Evolutionary conservation across 2,797 vertebrate species (phyloP).

Genomic region (Mastacembelus armatus): DNA sequence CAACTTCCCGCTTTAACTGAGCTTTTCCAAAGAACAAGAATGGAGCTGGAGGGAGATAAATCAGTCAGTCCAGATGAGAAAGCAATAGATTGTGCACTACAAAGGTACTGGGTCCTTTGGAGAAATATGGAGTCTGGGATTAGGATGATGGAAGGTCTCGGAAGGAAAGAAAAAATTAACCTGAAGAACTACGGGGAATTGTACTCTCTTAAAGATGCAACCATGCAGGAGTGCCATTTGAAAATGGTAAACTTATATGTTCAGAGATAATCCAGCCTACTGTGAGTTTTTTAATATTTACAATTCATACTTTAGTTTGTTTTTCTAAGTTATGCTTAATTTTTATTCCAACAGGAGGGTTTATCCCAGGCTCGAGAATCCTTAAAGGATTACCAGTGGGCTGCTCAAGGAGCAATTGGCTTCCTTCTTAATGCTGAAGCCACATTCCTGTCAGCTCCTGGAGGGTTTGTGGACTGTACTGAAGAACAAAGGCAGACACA

Average conservation of each 20-base stretch:
- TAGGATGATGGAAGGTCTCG: slow-evolving; percentile 76
- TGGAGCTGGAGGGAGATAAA: slow-evolving; percentile 75
- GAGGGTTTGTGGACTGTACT: slow-evolving; percentile 74
- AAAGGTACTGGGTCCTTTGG: slow-evolving; percentile 82
- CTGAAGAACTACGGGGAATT: slow-evolving; percentile 66
- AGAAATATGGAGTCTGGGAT: slow-evolving; percentile 83
- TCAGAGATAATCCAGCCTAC: neutral
- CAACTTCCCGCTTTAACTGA: slow-evolving; percentile 65
- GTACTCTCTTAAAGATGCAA: slow-evolving; percentile 64
- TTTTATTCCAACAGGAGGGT: slow-evolving; percentile 77
- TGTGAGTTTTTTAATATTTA: neutral
- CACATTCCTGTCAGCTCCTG: slow-evolving; percentile 66
- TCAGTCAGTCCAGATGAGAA: slow-evolving; percentile 79
- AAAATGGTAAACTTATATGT: slow-evolving; percentile 81
- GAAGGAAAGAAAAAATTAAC: slow-evolving; percentile 51
- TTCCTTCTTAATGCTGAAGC: slow-evolving; percentile 81
- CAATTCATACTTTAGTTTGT: neutral
- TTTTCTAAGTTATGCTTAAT: slow-evolving; percentile 15
- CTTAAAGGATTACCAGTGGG: slow-evolving; percentile 80
- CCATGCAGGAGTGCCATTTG: slow-evolving; percentile 77
- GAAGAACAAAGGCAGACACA: slow-evolving; percentile 74
- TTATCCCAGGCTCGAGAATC: slow-evolving; percentile 81
- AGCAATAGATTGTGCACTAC: slow-evolving; percentile 79
- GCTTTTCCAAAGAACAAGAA: slow-evolving; percentile 57
- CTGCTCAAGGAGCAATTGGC: slow-evolving; percentile 74